Percentiles rank a stretch among this genome's conserved stretches.
phyloP scores from a whole-genome alignment of 23 tunicate genomes.

The Trididemnum nubilum region DNA sequence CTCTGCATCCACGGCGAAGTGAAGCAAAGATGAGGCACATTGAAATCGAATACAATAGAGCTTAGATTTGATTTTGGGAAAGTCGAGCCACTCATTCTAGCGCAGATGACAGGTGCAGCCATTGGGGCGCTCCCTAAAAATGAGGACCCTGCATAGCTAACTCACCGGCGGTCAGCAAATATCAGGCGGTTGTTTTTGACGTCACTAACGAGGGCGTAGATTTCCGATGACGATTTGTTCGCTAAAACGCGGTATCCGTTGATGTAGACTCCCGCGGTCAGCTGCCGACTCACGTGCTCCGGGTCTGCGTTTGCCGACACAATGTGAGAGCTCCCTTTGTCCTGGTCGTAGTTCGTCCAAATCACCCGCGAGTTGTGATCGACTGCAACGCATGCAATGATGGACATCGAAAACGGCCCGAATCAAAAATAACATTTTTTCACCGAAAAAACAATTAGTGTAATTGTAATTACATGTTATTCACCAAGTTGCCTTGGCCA shows the following conservation, averaged over 20 bases:
- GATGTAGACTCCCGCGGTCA: neutral
- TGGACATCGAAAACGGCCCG: too few species aligned
- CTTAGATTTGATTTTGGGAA: too few species aligned
- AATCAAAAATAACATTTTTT: neutral
- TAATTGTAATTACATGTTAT: too few species aligned
- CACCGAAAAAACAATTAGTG: neutral
- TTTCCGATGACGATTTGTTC: neutral
- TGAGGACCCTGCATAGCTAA: too few species aligned
- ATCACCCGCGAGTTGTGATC: slow-evolving; percentile 60
- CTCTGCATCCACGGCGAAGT: too few species aligned
- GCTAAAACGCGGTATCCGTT: neutral
- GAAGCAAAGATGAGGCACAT: too few species aligned
- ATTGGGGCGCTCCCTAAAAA: too few species aligned
- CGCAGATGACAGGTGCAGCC: too few species aligned
- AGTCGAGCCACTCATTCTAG: too few species aligned
- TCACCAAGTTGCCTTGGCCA: too few species aligned
- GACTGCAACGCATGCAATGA: slow-evolving; percentile 16
- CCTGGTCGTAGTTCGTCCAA: slow-evolving; percentile 53
- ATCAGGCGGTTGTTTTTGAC: neutral
- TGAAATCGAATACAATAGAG: too few species aligned
- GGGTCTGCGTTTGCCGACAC: slow-evolving; percentile 74
- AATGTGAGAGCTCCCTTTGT: neutral
- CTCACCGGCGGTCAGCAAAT: slow-evolving; percentile 1
- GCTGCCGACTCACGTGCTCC: slow-evolving; percentile 45
- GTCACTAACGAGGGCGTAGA: neutral